Evolutionary conservation across 2,797 vertebrate genomes (phyloP), one percentile per base, ranked within the genome.

Genomic region (Pantherophis vulpinus): DNA sequence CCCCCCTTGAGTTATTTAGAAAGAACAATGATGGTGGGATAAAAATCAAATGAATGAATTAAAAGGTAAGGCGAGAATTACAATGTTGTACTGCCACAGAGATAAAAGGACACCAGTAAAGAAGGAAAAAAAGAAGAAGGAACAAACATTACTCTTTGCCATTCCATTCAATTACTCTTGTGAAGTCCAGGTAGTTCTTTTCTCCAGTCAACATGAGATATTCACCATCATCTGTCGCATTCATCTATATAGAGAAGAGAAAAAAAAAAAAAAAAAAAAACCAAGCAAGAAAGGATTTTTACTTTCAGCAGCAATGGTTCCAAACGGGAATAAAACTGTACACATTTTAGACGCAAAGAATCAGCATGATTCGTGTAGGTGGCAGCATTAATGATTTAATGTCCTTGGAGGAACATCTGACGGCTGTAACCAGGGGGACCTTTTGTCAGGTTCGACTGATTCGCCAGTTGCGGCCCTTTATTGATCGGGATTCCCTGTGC

Each of bases 171-270:
- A 98, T 98, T 92, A 99, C 98, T 96, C 97, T 97, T 60, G 98
- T 97, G 97, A 99, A 99, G 97, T 99, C 98, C 87, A 97, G 96
- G 96, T 99, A 99, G 97, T 94, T 97, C 0, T 97, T 96, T 89
- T 98, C 97, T 61, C 99, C 99, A 1, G 98, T 99, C 91, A 98
- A 97, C 95, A 99, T 98, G 58, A 99, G 96, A 60, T 99, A 99
- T 8, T 99, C 98, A 25, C 99, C 99, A 29, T 99, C 99, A 90
- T 98, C 98, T 0, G 98, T 98, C 54, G 97, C 98, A 9, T 99
- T 99, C 97, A 94, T 98, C 99, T 99, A 37, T 37, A 74, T 1
- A 96, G 5, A 96, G 93, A 59, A 5, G 3, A 42, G 42, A 1
- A 37, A 14, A 63, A 79, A 1, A 25, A 14, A 1, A 37, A 14